Base-by-base conservation (phyloP, 2,888 invertebrate species). In the Eucera pruinosa region DNA sequence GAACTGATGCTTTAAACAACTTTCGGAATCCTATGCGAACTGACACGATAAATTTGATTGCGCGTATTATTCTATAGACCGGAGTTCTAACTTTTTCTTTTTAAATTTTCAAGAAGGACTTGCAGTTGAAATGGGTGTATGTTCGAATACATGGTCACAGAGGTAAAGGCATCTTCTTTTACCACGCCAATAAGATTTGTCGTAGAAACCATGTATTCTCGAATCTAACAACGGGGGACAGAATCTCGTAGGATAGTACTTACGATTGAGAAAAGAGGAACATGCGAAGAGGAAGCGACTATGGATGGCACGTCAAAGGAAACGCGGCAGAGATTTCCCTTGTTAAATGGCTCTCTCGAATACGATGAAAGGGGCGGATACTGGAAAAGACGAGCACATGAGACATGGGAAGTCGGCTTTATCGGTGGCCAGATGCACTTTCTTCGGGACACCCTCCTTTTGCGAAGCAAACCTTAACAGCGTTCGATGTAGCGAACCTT, bases 371-470 rank as follows among this genome's bases (percentile, higher is more conserved):
- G 60, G 57, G 52, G 43, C 54, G 52, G 57, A 30, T 5, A 65
- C 58, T 78, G 83, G 67, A 81, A 85, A 80, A 80, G 81, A 45
- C 62, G 78, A 60, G 45, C 48, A 30, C 50, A 50, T 55, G 74
- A 36, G 30, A 68, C 68, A 62, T 20, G 70, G 76, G 72, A 75
- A 77, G 71, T 55, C 45, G 36, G 74, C 58, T 85, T 85, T 80
- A 83, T 83, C 81, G 64, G 76, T 50, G 65, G 61, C 61, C 71
- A 79, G 73, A 81, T 78, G 81, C 78, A 70, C 73, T 78, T 85
- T 71, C 73, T 69, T 48, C 58, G 55, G n/a, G 72, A 72, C 50
- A 33, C 5, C 41, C n/a, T 3, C 5, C 43, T 71, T 75, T 73
- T 68, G 48, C 45, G 36, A 48, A 20, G 25, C 20, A 41, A 61